These are phyloP conservation scores for Sceloporus tristichus DNA, from an alignment of 2,113 vertebrate genomes.

Conservation along the genomic window DNA sequence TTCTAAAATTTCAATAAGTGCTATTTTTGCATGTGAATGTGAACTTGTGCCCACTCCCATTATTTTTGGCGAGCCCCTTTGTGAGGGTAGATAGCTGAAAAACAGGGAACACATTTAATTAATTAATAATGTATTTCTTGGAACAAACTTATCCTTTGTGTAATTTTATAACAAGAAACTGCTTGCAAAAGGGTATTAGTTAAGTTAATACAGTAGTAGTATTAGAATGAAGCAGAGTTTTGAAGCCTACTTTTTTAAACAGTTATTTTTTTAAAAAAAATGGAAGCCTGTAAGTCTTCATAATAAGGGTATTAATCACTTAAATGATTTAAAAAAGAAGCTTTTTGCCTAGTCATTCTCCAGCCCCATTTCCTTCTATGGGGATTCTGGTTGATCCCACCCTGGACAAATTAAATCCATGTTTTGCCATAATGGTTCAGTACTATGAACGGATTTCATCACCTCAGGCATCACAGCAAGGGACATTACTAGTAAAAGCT, in stretches of 20 bases:
- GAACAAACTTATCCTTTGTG: too few species aligned
- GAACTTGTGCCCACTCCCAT: background rate
- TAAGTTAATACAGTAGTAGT: background rate
- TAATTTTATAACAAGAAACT: background rate
- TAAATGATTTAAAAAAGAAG: background rate
- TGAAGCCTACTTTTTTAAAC: background rate
- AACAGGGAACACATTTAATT: background rate
- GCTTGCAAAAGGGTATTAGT: background rate
- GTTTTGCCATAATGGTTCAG: conserved; percentile 59
- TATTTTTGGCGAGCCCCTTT: background rate
- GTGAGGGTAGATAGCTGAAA: background rate
- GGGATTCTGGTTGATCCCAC: conserved; percentile 56
- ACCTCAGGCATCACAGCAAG: conserved; percentile 69
- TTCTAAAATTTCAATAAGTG: background rate
- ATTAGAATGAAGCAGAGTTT: background rate
- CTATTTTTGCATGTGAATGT: background rate
- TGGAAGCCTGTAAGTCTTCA: background rate
- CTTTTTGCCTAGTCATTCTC: background rate
- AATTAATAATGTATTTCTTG: background rate
- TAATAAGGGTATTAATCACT: background rate
- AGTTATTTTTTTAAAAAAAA: background rate
- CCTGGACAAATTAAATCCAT: conserved; percentile 72
- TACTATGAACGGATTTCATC: conserved; percentile 67
- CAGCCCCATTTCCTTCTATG: background rate
- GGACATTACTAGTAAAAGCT: conserved; percentile 64